Percentiles rank a stretch among this genome's conserved stretches.
Conservation (phyloP, 2,113 vertebrate species). For the Dendropsophus ebraccatus region DNA sequence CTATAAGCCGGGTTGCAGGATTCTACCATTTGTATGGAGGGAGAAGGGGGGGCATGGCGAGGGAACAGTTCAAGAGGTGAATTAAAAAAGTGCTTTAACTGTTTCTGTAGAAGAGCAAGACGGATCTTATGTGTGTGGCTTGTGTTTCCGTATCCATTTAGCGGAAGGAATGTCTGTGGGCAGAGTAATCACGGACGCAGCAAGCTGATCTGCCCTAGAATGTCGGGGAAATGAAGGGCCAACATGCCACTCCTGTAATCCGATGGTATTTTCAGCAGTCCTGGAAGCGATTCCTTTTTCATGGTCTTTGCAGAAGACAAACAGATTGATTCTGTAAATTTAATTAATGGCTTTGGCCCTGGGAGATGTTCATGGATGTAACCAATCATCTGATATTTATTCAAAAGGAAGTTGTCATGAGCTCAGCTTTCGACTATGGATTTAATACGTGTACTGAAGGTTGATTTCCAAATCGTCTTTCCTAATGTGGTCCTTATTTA, state of each 20-base stretch:
- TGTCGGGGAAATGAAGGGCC: not conserved
- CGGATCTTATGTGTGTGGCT: conserved; percentile 21
- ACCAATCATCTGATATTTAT: conserved; percentile 31
- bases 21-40: conserved; percentile 74
- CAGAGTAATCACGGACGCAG: not conserved
- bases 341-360: conserved; percentile 36
- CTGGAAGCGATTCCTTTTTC: conserved; percentile 17
- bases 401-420: conserved; percentile 23
- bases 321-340: conserved; percentile 30
- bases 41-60: conserved; percentile 79
- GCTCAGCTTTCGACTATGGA: conserved; percentile 12
- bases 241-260: conserved; percentile 13
- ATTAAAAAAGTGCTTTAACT: conserved; percentile 83
- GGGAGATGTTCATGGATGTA: conserved; percentile 8
- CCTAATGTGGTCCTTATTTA: conserved; percentile 31
- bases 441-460: conserved; percentile 6
- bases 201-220: not conserved
- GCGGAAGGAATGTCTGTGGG: conserved; percentile 31
- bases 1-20: conserved; percentile 74
- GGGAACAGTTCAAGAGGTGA: conserved; percentile 79
- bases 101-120: conserved; percentile 73
- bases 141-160: conserved; percentile 8
- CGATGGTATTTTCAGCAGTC: not conserved
- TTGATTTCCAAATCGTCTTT: conserved; percentile 27
- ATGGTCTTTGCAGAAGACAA: conserved; percentile 26